Conservation (phyloP, 2,888 invertebrate genomes). For the Heliconius erato region DNA sequence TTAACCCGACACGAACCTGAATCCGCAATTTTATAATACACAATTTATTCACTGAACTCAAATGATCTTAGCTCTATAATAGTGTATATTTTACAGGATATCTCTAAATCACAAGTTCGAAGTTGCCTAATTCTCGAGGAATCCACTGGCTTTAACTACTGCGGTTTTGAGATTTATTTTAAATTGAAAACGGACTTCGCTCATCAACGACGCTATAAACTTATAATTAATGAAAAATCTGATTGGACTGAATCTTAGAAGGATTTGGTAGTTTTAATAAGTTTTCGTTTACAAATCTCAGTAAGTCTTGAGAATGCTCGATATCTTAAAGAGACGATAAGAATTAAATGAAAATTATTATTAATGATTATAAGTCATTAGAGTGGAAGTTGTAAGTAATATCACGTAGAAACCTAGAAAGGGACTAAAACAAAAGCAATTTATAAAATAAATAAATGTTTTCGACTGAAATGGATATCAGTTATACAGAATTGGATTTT, state of each 20-base stretch:
- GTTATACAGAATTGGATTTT: neutral
- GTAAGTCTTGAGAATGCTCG: neutral
- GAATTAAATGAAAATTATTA: neutral
- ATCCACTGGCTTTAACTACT: constrained; percentile 25
- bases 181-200: constrained; percentile 39
- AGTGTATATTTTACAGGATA: constrained; percentile 7
- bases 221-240: constrained; percentile 36
- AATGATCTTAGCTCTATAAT: neutral
- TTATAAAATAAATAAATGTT: neutral
- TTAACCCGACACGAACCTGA: neutral
- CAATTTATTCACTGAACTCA: neutral
- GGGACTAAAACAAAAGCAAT: neutral
- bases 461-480: neutral
- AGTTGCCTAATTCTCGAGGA: constrained; percentile 21
- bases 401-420: too few relatives aligned
- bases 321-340: neutral
- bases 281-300: constrained; percentile 17
- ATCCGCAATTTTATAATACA: neutral
- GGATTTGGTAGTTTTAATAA: constrained; percentile 27
- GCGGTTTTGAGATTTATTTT: constrained; percentile 29
- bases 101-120: constrained; percentile 16
- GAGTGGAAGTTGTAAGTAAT: too few relatives aligned
- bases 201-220: constrained; percentile 32
- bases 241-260: constrained; percentile 6
- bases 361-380: too few relatives aligned